Evolutionary conservation across 1,140 invertebrate species (phyloP).

Genomic region (Scaptodrosophila lebanonensis): DNA sequence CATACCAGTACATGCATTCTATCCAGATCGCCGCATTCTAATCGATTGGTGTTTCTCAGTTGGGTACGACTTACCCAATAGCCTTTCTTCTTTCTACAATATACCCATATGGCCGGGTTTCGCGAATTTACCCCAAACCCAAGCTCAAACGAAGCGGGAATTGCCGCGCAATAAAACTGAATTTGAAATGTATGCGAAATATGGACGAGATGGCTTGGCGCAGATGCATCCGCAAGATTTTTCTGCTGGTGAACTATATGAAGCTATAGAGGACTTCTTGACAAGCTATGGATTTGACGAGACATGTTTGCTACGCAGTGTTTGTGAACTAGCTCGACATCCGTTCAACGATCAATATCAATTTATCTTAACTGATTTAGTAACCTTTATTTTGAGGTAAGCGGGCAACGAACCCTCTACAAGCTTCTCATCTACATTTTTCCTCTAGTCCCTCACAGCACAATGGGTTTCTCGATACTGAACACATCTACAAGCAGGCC

Average conservation of each 20-base stretch:
- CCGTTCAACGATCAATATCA: slow-evolving; percentile 60
- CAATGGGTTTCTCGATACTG: slow-evolving; percentile 49
- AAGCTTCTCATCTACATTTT: not conserved
- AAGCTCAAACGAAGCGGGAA: slow-evolving; percentile 42
- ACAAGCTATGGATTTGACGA: slow-evolving; percentile 56
- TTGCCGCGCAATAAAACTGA: slow-evolving; percentile 22
- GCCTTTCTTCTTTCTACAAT: slow-evolving; percentile 55
- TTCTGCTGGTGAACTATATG: slow-evolving; percentile 64
- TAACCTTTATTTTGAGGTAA: slow-evolving; percentile 67
- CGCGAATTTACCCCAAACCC: too few relatives aligned
- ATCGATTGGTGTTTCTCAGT: slow-evolving; percentile 71
- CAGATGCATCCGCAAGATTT: slow-evolving; percentile 59
- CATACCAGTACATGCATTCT: slow-evolving; percentile 48
- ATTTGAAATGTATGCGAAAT: slow-evolving; percentile 39
- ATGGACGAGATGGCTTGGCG: slow-evolving; percentile 30
- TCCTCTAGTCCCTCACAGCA: slow-evolving; percentile 60
- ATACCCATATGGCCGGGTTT: slow-evolving; percentile 71
- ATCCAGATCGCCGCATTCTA: slow-evolving; percentile 58
- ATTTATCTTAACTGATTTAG: slow-evolving; percentile 55
- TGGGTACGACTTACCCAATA: slow-evolving; percentile 51
- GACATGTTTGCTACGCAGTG: slow-evolving; percentile 58
- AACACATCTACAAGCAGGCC: slow-evolving; percentile 39
- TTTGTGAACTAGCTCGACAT: slow-evolving; percentile 66
- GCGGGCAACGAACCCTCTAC: too few relatives aligned
- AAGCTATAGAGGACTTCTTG: slow-evolving; percentile 45